Evolutionary conservation across 2,888 invertebrate genomes (phyloP).

Genomic region (Oscheius sp.): DNA sequence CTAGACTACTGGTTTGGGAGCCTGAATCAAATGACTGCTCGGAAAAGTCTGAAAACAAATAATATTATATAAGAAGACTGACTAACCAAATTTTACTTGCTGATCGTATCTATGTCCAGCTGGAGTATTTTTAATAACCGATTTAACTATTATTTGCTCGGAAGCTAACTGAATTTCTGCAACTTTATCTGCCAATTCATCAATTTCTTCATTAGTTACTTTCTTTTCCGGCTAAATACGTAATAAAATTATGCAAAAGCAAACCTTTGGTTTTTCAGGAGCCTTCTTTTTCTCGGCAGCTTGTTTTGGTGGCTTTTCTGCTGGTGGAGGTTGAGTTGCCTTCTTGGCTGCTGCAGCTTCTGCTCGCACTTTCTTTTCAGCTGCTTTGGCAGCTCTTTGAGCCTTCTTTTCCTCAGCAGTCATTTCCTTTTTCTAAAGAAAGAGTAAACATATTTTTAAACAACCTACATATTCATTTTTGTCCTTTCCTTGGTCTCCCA

Average conservation of each 20-base stretch:
- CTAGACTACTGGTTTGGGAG: too few relatives aligned
- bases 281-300: not conserved
- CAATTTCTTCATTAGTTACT: not conserved
- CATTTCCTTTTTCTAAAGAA: constrained; percentile 26
- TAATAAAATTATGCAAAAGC: not conserved
- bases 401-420: constrained; percentile 48
- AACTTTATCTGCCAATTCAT: not conserved
- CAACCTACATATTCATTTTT: constrained; percentile 8
- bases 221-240: not conserved
- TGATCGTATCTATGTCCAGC: not conserved
- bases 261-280: not conserved
- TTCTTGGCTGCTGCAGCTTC: too few relatives aligned
- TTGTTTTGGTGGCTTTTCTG: not conserved
- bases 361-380: constrained; percentile 49
- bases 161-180: not conserved
- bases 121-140: not conserved
- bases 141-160: not conserved
- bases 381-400: constrained; percentile 47
- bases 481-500: not conserved
- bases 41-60: not conserved
- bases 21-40: too few relatives aligned
- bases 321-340: not conserved
- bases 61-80: not conserved
- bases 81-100: constrained; percentile 7
- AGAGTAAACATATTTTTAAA: not conserved